phyloP scores from a whole-genome alignment of 2,797 vertebrate genomes.

The Sebastes dallii region DNA sequence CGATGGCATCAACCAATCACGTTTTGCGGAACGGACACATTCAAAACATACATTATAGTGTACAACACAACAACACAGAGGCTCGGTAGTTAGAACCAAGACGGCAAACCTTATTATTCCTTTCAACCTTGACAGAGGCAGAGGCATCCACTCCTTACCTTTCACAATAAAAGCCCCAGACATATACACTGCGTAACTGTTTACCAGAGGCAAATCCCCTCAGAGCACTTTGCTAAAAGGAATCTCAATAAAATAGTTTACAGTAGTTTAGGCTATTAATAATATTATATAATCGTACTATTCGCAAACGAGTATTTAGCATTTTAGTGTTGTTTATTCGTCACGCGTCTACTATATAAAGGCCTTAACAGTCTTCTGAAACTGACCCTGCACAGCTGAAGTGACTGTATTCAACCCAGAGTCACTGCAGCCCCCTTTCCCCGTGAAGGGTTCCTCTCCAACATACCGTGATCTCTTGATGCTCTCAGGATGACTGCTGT shows the following conservation, averaged over 20 bases:
- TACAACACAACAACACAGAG: too few relatives aligned
- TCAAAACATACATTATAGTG: too few relatives aligned
- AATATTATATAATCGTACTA: too few relatives aligned
- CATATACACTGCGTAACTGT: neutral
- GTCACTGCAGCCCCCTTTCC: neutral
- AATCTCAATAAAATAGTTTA: neutral
- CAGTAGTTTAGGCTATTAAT: neutral
- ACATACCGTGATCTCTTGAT: slow-evolving; percentile 1
- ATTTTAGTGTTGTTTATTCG: neutral
- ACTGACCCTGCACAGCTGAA: neutral
- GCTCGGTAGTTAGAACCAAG: too few relatives aligned
- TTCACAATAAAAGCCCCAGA: too few relatives aligned
- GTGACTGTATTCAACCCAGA: neutral
- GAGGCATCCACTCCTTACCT: too few relatives aligned
- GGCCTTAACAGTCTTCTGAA: neutral
- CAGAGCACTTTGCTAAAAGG: neutral
- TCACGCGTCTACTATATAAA: accelerated
- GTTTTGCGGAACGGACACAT: too few relatives aligned
- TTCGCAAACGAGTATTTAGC: too few relatives aligned
- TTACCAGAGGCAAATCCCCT: neutral
- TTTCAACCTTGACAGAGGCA: too few relatives aligned
- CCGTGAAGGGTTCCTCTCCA: neutral
- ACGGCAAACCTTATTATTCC: too few relatives aligned
- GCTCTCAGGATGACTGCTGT: slow-evolving; percentile 24
- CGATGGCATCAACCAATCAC: accelerated